Percentiles rank a stretch among this genome's conserved stretches.
These are phyloP conservation scores for Florisuga fusca DNA, from an alignment of 2,797 vertebrate genomes.

Conservation along the genomic window DNA sequence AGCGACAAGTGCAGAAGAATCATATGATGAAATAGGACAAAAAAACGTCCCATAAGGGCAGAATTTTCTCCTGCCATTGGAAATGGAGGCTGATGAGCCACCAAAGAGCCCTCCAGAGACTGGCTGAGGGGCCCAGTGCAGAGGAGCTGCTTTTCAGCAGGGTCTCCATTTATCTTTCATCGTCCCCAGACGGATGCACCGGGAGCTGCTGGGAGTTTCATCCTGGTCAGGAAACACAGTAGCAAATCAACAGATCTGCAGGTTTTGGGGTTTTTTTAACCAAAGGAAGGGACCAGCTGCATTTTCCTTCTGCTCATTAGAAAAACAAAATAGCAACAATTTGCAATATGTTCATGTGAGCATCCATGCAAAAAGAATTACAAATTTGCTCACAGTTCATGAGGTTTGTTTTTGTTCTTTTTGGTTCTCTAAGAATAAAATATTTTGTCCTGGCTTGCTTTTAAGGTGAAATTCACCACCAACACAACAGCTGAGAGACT, in stretches of 20 bases:
- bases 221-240: not conserved
- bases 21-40: not conserved
- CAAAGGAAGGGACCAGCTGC: not conserved
- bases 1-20: not conserved
- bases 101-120: too few species aligned
- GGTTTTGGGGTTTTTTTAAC: not conserved
- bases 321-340: not conserved
- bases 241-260: not conserved
- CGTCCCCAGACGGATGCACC: too few species aligned
- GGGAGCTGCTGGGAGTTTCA: too few species aligned
- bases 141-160: not conserved
- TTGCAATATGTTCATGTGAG: not conserved
- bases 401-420: not conserved
- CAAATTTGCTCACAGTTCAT: not conserved
- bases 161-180: fast-evolving
- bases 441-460: not conserved
- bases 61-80: not conserved
- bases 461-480: not conserved
- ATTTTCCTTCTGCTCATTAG: not conserved
- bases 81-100: too few species aligned
- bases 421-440: not conserved
- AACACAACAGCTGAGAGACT: not conserved
- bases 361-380: not conserved
- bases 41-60: not conserved
- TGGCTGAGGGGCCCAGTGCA: fast-evolving